phyloP scores from a whole-genome alignment of 2,888 invertebrate genomes.

The Drosophila robusta region DNA sequence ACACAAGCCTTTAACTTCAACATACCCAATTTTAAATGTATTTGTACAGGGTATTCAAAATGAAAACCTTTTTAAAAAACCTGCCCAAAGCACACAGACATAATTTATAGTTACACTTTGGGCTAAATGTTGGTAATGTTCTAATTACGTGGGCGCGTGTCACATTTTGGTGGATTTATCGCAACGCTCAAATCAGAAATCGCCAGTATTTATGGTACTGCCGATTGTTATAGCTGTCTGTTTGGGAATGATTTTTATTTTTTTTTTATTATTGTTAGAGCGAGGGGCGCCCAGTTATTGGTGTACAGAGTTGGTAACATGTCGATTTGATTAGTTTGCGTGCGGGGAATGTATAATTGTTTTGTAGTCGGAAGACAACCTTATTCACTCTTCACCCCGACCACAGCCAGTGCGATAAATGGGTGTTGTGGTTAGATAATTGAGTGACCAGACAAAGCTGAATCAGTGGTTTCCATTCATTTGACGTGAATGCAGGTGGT shows the following conservation, averaged over 20 bases:
- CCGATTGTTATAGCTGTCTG: slow-evolving; percentile 44
- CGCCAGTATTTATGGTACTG: slow-evolving; percentile 62
- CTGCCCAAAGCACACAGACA: slow-evolving; percentile 30
- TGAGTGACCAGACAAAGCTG: slow-evolving; percentile 18
- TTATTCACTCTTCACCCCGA: background rate
- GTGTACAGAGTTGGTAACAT: slow-evolving; percentile 50
- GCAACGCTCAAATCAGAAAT: slow-evolving; percentile 49
- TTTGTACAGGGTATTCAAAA: slow-evolving; percentile 9
- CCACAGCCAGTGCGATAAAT: slow-evolving; percentile 28
- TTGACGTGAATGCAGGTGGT: background rate
- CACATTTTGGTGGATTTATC: slow-evolving; percentile 64
- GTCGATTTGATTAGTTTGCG: slow-evolving; percentile 66
- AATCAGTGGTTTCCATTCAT: slow-evolving; percentile 25
- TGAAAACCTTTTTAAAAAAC: slow-evolving; percentile 46
- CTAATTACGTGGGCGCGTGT: slow-evolving; percentile 81
- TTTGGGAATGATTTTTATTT: slow-evolving; percentile 1
- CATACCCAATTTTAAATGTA: background rate
- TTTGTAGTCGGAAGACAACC: slow-evolving; percentile 1
- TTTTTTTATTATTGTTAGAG: slow-evolving; percentile 5
- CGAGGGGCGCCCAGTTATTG: slow-evolving; percentile 22
- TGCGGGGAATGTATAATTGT: slow-evolving; percentile 62
- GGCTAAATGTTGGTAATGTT: slow-evolving; percentile 74
- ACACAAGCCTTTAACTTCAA: no score
- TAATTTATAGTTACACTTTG: slow-evolving; percentile 53
- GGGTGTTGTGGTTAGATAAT: slow-evolving; percentile 47